These are phyloP conservation scores for Thera obeliscata DNA, from an alignment of 2,888 invertebrate genomes.

Conservation along the genomic window DNA sequence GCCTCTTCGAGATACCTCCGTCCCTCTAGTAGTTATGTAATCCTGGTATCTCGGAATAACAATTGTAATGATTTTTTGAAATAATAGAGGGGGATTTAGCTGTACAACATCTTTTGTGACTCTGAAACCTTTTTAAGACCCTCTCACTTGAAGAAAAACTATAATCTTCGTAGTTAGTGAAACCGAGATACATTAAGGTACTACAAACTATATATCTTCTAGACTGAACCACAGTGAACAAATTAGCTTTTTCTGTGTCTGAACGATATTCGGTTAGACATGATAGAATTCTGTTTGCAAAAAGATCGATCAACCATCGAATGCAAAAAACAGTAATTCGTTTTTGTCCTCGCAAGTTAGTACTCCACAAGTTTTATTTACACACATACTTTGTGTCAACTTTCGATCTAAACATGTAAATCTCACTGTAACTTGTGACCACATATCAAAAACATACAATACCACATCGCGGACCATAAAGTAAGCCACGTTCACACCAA, in stretches of 20 bases:
- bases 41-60: conserved; percentile 51
- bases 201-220: no score
- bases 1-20: conserved; percentile 54
- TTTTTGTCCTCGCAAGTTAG: neutral
- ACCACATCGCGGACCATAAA: conserved; percentile 43
- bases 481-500: conserved; percentile 46
- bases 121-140: neutral
- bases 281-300: no score
- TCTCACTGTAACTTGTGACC: conserved; percentile 18
- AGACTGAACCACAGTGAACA: no score
- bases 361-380: neutral
- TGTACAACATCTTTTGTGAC: neutral
- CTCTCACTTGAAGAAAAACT: no score
- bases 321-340: neutral
- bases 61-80: conserved; percentile 35
- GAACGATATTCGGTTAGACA: no score
- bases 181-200: no score
- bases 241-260: no score
- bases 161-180: no score
- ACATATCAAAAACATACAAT: conserved; percentile 35
- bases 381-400: conserved; percentile 5
- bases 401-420: conserved; percentile 27
- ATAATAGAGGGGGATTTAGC: conserved; percentile 17
- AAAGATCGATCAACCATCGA: no score
- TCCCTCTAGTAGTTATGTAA: conserved; percentile 60